Evolutionary conservation across 2,113 vertebrate species (phyloP).

Genomic region (Dipodomys merriami): DNA sequence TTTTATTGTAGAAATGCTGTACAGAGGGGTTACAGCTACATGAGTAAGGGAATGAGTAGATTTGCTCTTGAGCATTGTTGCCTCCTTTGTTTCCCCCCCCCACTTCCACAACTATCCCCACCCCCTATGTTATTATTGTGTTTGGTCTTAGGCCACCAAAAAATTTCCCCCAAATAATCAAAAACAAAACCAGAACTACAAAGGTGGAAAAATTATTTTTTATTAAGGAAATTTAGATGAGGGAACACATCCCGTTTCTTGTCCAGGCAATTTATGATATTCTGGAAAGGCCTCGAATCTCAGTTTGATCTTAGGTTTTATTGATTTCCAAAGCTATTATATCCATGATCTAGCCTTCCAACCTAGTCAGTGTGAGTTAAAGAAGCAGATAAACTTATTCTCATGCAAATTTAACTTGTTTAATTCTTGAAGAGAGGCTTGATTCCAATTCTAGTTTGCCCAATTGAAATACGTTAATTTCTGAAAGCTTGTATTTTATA

Average conservation of each 20-base stretch:
- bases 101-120: too few species aligned
- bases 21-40: too few species aligned
- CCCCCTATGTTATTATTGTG: neutral
- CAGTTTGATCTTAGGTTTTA: neutral
- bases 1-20: too few species aligned
- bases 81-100: too few species aligned
- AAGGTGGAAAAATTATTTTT: neutral
- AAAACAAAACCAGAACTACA: neutral
- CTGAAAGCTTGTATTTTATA: conserved; percentile 4
- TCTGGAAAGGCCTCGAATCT: neutral
- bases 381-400: neutral
- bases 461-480: neutral
- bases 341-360: neutral
- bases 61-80: too few species aligned
- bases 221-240: neutral
- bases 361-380: neutral
- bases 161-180: neutral
- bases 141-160: neutral
- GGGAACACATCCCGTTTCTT: neutral
- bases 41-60: too few species aligned
- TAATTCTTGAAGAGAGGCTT: neutral
- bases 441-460: neutral
- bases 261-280: neutral
- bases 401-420: neutral
- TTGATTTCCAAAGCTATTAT: neutral